Conservation (phyloP, 2,113 vertebrate genomes). For the Solea senegalensis region DNA sequence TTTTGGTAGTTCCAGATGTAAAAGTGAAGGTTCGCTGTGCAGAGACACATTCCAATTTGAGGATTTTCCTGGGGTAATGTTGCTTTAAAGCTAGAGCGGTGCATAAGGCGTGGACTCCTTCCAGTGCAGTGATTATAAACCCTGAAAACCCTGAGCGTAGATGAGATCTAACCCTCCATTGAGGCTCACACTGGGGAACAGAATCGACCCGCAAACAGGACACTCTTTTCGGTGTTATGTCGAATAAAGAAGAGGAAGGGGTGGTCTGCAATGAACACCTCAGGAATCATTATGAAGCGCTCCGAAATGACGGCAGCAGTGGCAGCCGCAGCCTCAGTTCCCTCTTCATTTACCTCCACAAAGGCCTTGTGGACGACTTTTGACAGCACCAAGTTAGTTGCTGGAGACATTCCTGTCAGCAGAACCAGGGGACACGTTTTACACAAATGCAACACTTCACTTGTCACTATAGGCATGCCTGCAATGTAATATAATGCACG, state of each 20-base stretch:
- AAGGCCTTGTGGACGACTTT: slow-evolving; percentile 89
- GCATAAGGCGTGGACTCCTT: not conserved
- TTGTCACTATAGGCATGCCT: not conserved
- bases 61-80: not conserved
- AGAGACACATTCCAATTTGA: not conserved
- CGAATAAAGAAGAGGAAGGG: slow-evolving; percentile 91
- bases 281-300: slow-evolving; percentile 57
- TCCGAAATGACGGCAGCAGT: slow-evolving; percentile 76
- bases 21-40: not conserved
- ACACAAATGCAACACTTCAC: no score
- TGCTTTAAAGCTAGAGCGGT: not conserved
- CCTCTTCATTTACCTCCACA: slow-evolving; percentile 90
- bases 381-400: slow-evolving; percentile 82
- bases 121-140: not conserved
- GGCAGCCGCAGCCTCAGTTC: slow-evolving; percentile 87
- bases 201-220: slow-evolving; percentile 87
- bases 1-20: not conserved
- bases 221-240: slow-evolving; percentile 79
- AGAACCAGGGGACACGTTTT: not conserved
- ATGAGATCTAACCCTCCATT: not conserved
- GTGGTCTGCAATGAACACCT: slow-evolving; percentile 85
- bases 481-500: not conserved
- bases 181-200: slow-evolving; percentile 76
- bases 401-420: slow-evolving; percentile 82
- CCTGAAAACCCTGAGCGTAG: not conserved